Evolutionary conservation across 1,140 invertebrate genomes (phyloP), one percentile per base, ranked within the genome.

Genomic region (Ditylenchus dipsaci): DNA sequence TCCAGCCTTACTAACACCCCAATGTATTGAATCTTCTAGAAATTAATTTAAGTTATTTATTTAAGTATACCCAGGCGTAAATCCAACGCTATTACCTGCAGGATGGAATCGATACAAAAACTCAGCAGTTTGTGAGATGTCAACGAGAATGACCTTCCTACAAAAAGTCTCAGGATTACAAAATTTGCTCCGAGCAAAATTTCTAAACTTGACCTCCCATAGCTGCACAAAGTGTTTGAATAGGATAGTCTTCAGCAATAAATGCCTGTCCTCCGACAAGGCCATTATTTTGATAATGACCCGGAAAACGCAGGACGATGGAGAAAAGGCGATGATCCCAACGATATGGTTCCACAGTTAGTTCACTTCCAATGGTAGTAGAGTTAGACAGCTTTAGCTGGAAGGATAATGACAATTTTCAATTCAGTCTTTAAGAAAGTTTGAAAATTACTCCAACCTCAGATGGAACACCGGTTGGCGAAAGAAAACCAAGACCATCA

Each of bases 291-390:
- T 63, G 33, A 8, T 33, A 33, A 17, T 89, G 89, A 57, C 92
- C 93, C 43, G 92, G 89, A 80, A 97, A 87, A 69, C 92, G 86
- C 7, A 98, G 85, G 26, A 98, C 95, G 71, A 98, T 85, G 3
- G 92, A 91, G 86, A 97, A 99, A 26, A 99, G 86, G 68, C 95
- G 87, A 85, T 99, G 95, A 85, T 99, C 96, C 95, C 96, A 99
- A 71, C 95, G 88, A 81, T 96, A 98, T 27, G 94, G 93, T 84
- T 98, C 95, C 74, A 93, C 89, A 9, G 95, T 97, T 76, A 98
- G 86, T 84, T 99, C 96, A 15, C 91, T 91, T 15, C 95, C 95
- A 60, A 90, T 90, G 67, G 43, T 19, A 30, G 58, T 19, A 56
- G 70, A 26, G 33, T 96, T 91, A 15, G 93, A 92, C 67, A 96